Percentiles rank a stretch among this genome's conserved stretches.
Evolutionary conservation across 2,113 vertebrate species (phyloP).

Genomic region (Poecile atricapillus): DNA sequence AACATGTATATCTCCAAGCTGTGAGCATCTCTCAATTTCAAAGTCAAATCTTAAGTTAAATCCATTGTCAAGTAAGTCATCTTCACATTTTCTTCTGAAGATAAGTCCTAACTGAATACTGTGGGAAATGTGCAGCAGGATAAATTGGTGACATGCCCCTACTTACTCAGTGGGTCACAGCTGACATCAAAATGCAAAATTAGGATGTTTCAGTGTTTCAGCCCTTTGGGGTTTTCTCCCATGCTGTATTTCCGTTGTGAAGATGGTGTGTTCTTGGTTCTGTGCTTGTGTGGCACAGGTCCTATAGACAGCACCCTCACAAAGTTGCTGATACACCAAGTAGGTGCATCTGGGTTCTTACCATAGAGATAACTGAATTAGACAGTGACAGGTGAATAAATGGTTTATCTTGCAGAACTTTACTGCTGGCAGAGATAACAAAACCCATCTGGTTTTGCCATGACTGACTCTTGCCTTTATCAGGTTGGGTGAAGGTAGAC

Average conservation of each 20-base stretch:
- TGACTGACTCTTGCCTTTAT: background rate
- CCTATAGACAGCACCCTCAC: background rate
- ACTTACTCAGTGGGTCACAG: background rate
- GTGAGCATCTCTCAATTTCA: background rate
- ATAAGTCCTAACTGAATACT: background rate
- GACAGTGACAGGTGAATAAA: background rate
- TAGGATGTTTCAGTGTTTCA: background rate
- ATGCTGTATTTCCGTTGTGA: rapidly evolving
- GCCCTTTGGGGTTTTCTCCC: background rate
- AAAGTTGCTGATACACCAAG: background rate
- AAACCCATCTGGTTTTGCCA: background rate
- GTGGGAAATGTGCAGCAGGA: background rate
- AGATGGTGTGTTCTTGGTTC: background rate
- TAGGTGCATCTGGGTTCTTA: background rate
- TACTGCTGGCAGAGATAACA: background rate
- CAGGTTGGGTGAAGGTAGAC: background rate
- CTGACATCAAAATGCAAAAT: background rate
- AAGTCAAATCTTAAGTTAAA: background rate
- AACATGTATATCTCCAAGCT: rapidly evolving
- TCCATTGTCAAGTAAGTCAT: background rate
- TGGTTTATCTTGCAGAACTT: background rate
- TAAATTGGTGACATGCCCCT: background rate
- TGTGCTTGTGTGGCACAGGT: background rate
- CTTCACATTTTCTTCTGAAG: background rate
- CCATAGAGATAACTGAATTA: background rate